These are phyloP conservation scores for Brenthis daphne DNA, from an alignment of 2,888 invertebrate species.

Conservation along the genomic window DNA sequence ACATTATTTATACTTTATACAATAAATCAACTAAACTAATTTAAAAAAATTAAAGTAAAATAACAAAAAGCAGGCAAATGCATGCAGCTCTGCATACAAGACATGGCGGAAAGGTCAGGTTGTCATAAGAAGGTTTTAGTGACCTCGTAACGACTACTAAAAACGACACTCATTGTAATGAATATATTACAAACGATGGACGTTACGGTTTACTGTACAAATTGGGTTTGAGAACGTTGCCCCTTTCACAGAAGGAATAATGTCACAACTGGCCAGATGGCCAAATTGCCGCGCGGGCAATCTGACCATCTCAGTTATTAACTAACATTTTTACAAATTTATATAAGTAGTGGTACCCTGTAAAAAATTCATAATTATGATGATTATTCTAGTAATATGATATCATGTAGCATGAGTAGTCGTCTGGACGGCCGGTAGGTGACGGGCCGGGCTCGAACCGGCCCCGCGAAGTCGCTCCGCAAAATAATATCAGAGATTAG, in stretches of 20 bases:
- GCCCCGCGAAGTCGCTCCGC: constrained; percentile 58
- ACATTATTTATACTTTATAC: constrained; percentile 80
- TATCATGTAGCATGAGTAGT: constrained; percentile 72
- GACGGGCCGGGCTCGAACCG: constrained; percentile 63
- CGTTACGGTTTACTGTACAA: constrained; percentile 80
- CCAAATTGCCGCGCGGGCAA: constrained; percentile 73
- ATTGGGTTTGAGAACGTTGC: constrained; percentile 86
- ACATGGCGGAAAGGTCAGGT: constrained; percentile 86
- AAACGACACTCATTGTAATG: constrained; percentile 88
- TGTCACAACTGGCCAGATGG: constrained; percentile 88
- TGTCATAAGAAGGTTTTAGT: constrained; percentile 84
- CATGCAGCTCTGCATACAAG: constrained; percentile 85
- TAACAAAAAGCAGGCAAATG: constrained; percentile 87
- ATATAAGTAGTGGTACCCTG: constrained; percentile 75
- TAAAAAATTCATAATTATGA: constrained; percentile 80
- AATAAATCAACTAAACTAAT: constrained; percentile 80
- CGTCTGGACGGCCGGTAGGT: constrained; percentile 62
- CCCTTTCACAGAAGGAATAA: constrained; percentile 94
- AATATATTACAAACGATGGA: constrained; percentile 82
- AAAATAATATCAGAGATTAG: constrained; percentile 75
- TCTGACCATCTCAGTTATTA: constrained; percentile 74
- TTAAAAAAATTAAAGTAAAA: constrained; percentile 80
- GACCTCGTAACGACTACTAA: constrained; percentile 81
- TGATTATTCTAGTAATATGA: constrained; percentile 59
- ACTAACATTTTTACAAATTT: constrained; percentile 67